Evolutionary conservation across 2,797 vertebrate species (phyloP), one percentile per base, ranked within the genome.

Genomic region (Acridotheres tristis): DNA sequence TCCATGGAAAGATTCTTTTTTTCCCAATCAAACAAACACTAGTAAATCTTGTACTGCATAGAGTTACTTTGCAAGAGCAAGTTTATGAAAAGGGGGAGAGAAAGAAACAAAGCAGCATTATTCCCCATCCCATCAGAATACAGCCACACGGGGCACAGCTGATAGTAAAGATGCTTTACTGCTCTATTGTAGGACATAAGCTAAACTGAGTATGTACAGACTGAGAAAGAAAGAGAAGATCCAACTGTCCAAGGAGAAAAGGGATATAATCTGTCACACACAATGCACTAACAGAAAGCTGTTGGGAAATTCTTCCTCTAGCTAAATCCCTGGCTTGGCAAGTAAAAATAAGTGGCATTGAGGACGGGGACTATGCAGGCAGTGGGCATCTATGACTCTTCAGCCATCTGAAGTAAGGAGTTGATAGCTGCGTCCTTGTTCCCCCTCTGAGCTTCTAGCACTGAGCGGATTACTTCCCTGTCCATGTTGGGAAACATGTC

Each of bases 401-500:
- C 99, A 5, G 98, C 98, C 98, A 99, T 99, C 98, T 99, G 99
- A 94, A 99, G 98, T 94, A 99, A 97, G 15, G 99, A 99, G 97
- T 99, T 99, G 97, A 99, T 98, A 95, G 99, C 99, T 20, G 99
- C 98, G 30, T 99, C 99, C 94, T 98, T 98, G 98, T 98, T 98
- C 15, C 99, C 99, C 66, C 98, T 98, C 96, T 99, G 99, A 29
- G 99, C 99, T 63, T 99, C 99, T 79, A 99, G 97, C 93, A 99
- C 99, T 2, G 99, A 99, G 93, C 98, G 98, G 87, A 99, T 98
- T 96, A 99, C 99, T 96, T 99, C 99, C 71, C 97, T 98, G 94
- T 99, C 99, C 97, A 99, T 98, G 98, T 99, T 99, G 90, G 99
- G 99, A 96, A 99, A 99, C 99, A 99, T 99, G 97, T 99, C 99